Evolutionary conservation across 2,113 vertebrate species (phyloP).

Genomic region (Odontesthes bonariensis): DNA sequence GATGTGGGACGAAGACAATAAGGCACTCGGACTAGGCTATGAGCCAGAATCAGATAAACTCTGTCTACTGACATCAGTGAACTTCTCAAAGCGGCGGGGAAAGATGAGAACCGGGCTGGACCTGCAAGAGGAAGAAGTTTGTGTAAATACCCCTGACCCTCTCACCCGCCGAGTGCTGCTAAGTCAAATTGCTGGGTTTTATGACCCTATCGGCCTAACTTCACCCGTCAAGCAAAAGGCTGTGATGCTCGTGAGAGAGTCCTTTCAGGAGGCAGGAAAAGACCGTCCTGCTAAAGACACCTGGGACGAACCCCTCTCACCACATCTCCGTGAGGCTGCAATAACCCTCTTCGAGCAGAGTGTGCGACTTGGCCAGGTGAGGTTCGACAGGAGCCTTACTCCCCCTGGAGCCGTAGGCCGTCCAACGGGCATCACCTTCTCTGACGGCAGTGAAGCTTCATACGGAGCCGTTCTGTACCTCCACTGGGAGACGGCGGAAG

Average conservation of each 20-base stretch:
- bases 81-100: background rate
- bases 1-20: too few species aligned
- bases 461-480: background rate
- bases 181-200: background rate
- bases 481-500: too few species aligned
- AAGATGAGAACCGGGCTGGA: background rate
- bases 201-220: too few species aligned
- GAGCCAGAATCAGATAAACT: too few species aligned
- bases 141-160: background rate
- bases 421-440: background rate
- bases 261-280: background rate
- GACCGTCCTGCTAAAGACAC: background rate
- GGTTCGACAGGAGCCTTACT: fast-evolving
- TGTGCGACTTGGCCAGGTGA: fast-evolving
- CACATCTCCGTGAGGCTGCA: background rate
- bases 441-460: background rate
- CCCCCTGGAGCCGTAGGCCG: too few species aligned
- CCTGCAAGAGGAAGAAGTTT: background rate
- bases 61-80: background rate
- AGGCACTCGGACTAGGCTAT: too few species aligned
- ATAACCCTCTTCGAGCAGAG: background rate
- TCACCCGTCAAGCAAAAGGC: too few species aligned
- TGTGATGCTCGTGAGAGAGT: too few species aligned
- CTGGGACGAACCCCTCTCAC: background rate
- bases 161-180: background rate